Conservation (phyloP, 92 coral and sea anemone genomes). For the Blastomussa wellsi region DNA sequence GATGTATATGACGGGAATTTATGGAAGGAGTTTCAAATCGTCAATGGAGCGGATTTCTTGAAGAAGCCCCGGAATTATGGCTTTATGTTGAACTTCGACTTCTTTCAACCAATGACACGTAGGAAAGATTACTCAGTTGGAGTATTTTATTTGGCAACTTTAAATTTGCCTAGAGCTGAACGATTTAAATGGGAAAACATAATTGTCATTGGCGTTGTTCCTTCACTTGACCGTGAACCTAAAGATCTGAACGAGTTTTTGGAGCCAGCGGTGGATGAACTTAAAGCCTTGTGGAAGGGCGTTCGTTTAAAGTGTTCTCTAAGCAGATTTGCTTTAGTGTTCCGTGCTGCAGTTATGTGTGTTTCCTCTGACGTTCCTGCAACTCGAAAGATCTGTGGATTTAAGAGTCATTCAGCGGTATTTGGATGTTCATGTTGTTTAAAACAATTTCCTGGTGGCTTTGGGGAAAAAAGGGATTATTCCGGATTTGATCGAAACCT, state of each 20-base stretch:
- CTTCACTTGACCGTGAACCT: constrained; percentile 56
- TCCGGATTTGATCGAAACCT: constrained; percentile 51
- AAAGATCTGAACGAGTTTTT: constrained; percentile 58
- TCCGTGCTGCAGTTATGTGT: constrained; percentile 59
- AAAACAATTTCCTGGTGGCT: constrained; percentile 56
- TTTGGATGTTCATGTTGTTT: constrained; percentile 58
- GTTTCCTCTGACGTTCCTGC: constrained; percentile 62
- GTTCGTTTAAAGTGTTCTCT: constrained; percentile 34
- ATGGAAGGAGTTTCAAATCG: constrained; percentile 44
- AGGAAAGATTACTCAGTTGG: constrained; percentile 48
- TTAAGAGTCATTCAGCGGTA: constrained; percentile 50
- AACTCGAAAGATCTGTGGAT: constrained; percentile 52
- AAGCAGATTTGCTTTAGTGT: constrained; percentile 44
- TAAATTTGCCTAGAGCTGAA: constrained; percentile 46
- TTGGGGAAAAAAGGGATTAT: constrained; percentile 57
- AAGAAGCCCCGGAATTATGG: constrained; percentile 60
- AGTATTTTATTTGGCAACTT: constrained; percentile 43
- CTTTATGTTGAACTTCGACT: constrained; percentile 57
- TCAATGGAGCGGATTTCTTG: constrained; percentile 31
- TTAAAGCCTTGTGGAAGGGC: constrained; percentile 61
- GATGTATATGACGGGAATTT: constrained; percentile 56
- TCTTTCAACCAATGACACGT: constrained; percentile 51
- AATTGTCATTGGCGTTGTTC: constrained; percentile 52
- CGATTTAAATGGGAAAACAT: constrained; percentile 58
- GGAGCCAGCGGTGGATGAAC: constrained; percentile 53